Conservation (phyloP, 1,140 invertebrate species). For the Neodiprion lecontei region DNA sequence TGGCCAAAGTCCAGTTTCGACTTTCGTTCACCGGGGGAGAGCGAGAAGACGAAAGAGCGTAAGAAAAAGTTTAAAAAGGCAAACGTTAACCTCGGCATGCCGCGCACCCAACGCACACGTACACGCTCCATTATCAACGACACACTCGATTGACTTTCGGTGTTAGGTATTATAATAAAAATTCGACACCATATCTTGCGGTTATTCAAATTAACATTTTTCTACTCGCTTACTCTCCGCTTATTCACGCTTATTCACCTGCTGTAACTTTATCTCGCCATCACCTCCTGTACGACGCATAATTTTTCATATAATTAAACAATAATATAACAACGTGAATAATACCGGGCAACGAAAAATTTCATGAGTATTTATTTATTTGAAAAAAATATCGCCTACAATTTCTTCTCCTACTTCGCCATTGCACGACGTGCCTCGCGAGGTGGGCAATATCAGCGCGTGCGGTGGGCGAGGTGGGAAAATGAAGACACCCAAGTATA, state of each 20-base stretch:
- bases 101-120: background rate
- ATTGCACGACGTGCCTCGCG: background rate
- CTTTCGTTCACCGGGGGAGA: background rate
- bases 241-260: background rate
- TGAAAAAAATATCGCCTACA: too few species aligned
- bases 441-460: constrained; percentile 16
- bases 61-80: background rate
- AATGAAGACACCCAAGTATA: background rate
- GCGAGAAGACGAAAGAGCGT: background rate
- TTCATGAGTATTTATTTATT: too few species aligned
- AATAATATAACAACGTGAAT: too few species aligned
- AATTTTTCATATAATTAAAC: too few species aligned
- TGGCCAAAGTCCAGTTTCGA: constrained; percentile 11
- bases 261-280: background rate
- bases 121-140: background rate
- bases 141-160: background rate
- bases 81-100: background rate
- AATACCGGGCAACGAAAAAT: too few species aligned
- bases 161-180: constrained; percentile 1
- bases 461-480: constrained; percentile 22
- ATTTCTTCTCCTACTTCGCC: constrained; percentile 6
- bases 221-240: background rate
- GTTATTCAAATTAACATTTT: constrained; percentile 6
- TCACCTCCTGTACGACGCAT: too few species aligned
- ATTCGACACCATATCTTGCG: constrained; percentile 10